Evolutionary conservation across 2,888 invertebrate species (phyloP), one percentile per base, ranked within the genome.

Genomic region (Labia minor): DNA sequence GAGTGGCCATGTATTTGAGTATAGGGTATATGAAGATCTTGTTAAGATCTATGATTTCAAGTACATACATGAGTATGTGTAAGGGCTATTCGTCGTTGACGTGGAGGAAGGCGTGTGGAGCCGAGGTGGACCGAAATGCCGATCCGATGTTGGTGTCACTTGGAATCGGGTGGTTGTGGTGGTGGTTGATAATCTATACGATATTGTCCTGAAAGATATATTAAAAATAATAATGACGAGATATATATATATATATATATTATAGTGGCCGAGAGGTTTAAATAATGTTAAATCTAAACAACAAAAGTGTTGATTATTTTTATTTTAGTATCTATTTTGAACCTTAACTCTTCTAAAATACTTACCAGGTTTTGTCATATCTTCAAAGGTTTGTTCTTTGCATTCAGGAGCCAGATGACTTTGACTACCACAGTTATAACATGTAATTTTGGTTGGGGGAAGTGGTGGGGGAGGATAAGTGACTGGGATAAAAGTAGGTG

Each of bases 361-460:
- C 65, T 71, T 70, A 76, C 76, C 75, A 73, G 74, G 76, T 72
- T 76, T 78, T 65, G 92, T 91, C 79, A 93, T 89, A 78, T 93
- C 92, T 77, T 96, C 95, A 86, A 95, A 92, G 67, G 92, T 92
- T 70, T 89, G 89, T 76, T 92, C 92, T 75, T 89, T 88, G 77
- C 95, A 96, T 72, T 95, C 95, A 73, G 85, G 82, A 20, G 93
- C 93, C 65, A 84, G 82, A 78, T 96, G 95, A 65, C 85, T 88
- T 67, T 86, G 83, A 66, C 87, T 88, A 69, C 95, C 95, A 80
- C 96, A 96, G 78, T 95, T 96, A 81, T 90, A 95, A 79, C 95
- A 96, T 62, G 90, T 89, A 66, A 85, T 79, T 76, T 87, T 86
- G 62, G 83, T 82, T 65, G 83, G 83, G 71, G 83, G 83, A 74